phyloP scores from a whole-genome alignment of 1,140 invertebrate species.

The Zelostemma sp. region DNA sequence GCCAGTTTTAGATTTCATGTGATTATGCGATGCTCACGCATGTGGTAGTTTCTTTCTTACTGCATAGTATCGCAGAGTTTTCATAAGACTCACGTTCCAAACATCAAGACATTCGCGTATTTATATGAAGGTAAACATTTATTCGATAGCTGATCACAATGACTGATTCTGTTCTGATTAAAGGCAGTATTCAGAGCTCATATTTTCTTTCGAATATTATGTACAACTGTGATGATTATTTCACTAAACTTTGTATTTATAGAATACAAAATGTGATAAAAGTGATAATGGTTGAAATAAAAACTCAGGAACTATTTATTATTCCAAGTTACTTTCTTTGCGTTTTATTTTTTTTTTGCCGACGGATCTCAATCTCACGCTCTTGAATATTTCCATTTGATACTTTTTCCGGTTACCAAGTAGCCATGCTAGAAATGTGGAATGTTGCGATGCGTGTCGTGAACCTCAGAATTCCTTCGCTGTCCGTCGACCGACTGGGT shows the following conservation, averaged over 20 bases:
- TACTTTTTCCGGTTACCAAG: background rate
- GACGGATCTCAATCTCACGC: background rate
- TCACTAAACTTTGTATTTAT: background rate
- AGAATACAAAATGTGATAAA: too few species aligned
- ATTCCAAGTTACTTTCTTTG: background rate
- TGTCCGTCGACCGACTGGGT: background rate
- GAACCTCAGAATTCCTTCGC: background rate
- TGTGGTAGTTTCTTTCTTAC: background rate
- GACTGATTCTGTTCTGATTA: background rate
- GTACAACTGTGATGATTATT: background rate
- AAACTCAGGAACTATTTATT: too few species aligned
- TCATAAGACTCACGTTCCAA: slow-evolving; percentile 26
- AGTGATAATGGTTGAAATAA: too few species aligned
- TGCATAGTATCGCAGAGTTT: slow-evolving; percentile 16
- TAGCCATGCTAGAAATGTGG: background rate
- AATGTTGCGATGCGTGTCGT: background rate
- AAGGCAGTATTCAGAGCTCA: background rate
- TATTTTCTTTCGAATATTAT: background rate
- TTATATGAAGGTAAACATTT: slow-evolving; percentile 19
- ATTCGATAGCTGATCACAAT: slow-evolving; percentile 8
- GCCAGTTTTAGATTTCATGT: slow-evolving; percentile 9
- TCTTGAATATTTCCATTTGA: background rate
- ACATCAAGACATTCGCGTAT: slow-evolving; percentile 11
- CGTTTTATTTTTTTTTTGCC: background rate
- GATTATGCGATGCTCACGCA: slow-evolving; percentile 2